phyloP scores from a whole-genome alignment of 2,888 invertebrate species.

The Endotricha flammealis region DNA sequence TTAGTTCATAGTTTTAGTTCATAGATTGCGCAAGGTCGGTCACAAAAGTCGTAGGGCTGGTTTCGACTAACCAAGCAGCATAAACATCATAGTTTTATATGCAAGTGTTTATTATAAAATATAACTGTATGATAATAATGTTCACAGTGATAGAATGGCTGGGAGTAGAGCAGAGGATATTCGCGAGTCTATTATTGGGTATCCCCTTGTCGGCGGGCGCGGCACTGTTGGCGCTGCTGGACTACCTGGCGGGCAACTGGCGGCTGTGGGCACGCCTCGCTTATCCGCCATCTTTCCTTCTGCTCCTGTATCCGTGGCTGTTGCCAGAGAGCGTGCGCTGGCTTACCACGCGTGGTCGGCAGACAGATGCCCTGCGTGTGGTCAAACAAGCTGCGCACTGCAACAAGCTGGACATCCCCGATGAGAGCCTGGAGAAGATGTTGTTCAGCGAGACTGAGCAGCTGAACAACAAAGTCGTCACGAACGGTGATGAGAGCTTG shows the following conservation, averaged over 20 bases:
- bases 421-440: conserved; percentile 65
- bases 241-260: conserved; percentile 85
- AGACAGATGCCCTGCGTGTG: conserved; percentile 79
- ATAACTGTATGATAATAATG: no score
- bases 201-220: conserved; percentile 85
- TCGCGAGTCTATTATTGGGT: conserved; percentile 84
- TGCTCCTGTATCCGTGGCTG: conserved; percentile 83
- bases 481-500: conserved; percentile 50
- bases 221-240: conserved; percentile 81
- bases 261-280: conserved; percentile 81
- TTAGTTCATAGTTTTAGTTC: no score
- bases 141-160: conserved; percentile 86
- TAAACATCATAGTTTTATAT: no score
- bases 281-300: conserved; percentile 83
- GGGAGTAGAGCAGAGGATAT: conserved; percentile 83
- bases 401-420: conserved; percentile 73
- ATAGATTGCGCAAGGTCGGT: no score
- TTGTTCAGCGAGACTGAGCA: conserved; percentile 43
- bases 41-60: no score
- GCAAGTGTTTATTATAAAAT: no score
- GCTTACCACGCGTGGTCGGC: conserved; percentile 82
- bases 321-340: conserved; percentile 87
- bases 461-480: conserved; percentile 33
- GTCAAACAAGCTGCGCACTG: conserved; percentile 79
- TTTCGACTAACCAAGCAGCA: no score